These are phyloP conservation scores for Drosophila siamana DNA, from an alignment of 2,888 invertebrate genomes.

Conservation along the genomic window DNA sequence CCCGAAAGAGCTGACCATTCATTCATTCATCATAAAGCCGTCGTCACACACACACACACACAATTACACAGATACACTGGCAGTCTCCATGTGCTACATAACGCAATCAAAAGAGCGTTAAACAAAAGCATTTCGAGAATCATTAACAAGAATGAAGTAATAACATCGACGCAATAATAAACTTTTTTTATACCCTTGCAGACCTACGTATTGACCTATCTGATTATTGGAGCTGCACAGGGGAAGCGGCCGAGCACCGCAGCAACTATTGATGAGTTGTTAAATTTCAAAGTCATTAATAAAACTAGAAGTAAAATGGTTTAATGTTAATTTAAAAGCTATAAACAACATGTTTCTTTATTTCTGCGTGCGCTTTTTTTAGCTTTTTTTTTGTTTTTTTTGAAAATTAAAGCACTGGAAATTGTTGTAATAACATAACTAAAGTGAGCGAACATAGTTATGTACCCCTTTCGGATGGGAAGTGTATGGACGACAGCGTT, in stretches of 20 bases:
- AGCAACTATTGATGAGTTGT: constrained; percentile 3
- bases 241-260: not conserved
- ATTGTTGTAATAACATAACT: not conserved
- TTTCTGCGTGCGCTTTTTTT: not conserved
- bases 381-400: too few species aligned
- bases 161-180: constrained; percentile 16
- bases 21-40: constrained; percentile 52
- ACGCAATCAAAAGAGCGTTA: constrained; percentile 50
- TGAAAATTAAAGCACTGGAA: not conserved
- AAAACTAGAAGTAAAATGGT: not conserved
- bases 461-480: not conserved
- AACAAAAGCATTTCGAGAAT: constrained; percentile 45
- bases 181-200: constrained; percentile 13
- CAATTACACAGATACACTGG: constrained; percentile 8
- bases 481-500: constrained; percentile 5
- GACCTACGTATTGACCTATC: constrained; percentile 20
- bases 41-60: constrained; percentile 23
- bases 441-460: not conserved
- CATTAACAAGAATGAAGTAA: constrained; percentile 42
- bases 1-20: constrained; percentile 5
- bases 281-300: constrained; percentile 4
- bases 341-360: not conserved
- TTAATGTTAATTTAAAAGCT: not conserved
- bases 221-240: constrained; percentile 11
- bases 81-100: constrained; percentile 35